These are phyloP conservation scores for Chirona hameri DNA, from an alignment of 2,888 invertebrate species.

Conservation along the genomic window DNA sequence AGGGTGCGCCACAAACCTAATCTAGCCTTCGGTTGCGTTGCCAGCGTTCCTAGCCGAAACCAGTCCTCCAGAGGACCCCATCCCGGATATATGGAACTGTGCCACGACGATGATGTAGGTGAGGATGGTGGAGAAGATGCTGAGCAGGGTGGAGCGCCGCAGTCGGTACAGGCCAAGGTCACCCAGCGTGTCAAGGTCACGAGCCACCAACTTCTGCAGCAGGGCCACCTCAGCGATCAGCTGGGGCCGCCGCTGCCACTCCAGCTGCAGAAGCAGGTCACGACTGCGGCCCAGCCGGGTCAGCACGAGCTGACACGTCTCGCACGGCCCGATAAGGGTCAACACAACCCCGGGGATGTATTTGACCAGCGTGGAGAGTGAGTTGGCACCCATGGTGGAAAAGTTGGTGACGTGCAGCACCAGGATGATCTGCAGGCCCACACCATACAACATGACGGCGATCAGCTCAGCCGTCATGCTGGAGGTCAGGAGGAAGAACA, in stretches of 20 bases:
- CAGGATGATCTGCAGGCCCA: not conserved
- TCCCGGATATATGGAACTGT: not conserved
- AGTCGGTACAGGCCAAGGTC: not conserved
- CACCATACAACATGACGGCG: not conserved
- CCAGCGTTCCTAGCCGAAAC: too few relatives aligned
- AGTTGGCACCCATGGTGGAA: fast-evolving
- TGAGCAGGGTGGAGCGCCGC: too few relatives aligned
- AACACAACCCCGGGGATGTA: too few relatives aligned
- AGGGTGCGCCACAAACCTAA: too few relatives aligned
- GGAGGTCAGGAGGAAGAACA: not conserved
- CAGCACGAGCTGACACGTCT: too few relatives aligned
- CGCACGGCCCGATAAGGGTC: too few relatives aligned
- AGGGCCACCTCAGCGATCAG: not conserved
- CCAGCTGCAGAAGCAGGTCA: too few relatives aligned
- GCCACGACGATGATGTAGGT: too few relatives aligned
- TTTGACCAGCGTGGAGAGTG: fast-evolving
- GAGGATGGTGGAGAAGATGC: not conserved
- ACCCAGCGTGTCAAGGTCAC: not conserved
- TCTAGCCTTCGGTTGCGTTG: too few relatives aligned
- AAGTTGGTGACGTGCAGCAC: not conserved
- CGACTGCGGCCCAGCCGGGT: too few relatives aligned
- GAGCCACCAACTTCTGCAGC: not conserved
- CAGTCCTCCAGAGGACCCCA: too few relatives aligned
- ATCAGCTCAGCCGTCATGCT: not conserved
- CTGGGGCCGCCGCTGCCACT: not conserved